Evolutionary conservation across 2,113 vertebrate species (phyloP), one percentile per base, ranked within the genome.

Genomic region (Xenotilapia caudafasciata): DNA sequence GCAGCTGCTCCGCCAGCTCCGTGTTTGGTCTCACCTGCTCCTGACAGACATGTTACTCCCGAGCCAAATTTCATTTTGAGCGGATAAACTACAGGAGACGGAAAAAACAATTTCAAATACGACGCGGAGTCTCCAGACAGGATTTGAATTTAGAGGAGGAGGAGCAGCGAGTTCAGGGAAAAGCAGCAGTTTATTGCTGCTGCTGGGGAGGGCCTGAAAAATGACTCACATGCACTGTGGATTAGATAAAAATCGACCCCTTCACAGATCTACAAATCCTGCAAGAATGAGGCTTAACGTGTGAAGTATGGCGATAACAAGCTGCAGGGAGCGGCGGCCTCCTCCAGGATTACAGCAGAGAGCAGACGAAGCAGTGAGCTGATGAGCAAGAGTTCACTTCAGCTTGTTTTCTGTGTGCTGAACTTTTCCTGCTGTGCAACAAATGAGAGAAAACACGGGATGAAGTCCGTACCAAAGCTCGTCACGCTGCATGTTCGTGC

Each of bases 371-470:
- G 62, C 62, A 21, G 33, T 2, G 1, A 7, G 42, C 42, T 75
- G 70, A 73, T 0, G 68, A 75, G 42, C 23, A 17, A 17, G 9
- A 45, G 42, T 12, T 77, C 26, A 31, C 26, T 49, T 49, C 70
- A 31, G 70, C 70, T 17, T 19, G 42, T 77, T 77, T 77, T 31
- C 70, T 49, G 0, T 77, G 42, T 8, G 70, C 70, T 31, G 2
- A 31, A 19, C 42, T 77, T 31, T 49, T 77, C 70, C 70, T 49
- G 70, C 70, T 49, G 45, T n/a, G 70, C 70, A 77, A 77, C 42
- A 77, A 31, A 31, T 12, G 23, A 19, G 14, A 49, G 70, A 75
- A 75, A 77, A 49, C 42, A 49, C 0, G 1, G 33, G 10, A 8
- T 17, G 13, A 31, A 45, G 40, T 19, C 4, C 2, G 3, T 7